These are phyloP conservation scores for Idaea dimidiata DNA, from an alignment of 2,888 invertebrate genomes.

Conservation along the genomic window DNA sequence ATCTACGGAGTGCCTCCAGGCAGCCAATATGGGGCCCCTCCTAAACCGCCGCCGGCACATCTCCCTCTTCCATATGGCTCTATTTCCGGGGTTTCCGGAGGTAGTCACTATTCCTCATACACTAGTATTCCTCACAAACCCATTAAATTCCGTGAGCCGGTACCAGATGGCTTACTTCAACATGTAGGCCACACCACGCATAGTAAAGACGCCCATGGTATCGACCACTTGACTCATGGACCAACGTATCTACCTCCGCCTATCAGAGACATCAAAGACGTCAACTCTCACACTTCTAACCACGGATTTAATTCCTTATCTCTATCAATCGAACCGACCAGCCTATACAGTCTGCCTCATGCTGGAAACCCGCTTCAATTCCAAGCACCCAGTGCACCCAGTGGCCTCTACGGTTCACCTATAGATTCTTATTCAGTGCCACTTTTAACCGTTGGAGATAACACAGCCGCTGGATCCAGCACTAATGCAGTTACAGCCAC, in stretches of 20 bases:
- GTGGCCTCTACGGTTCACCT: constrained; percentile 64
- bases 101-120: constrained; percentile 49
- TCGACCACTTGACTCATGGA: constrained; percentile 74
- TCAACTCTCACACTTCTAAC: constrained; percentile 48
- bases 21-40: constrained; percentile 71
- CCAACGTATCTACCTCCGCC: constrained; percentile 84
- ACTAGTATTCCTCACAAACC: constrained; percentile 81
- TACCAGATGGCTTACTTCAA: constrained; percentile 85
- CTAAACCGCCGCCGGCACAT: constrained; percentile 49
- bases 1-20: constrained; percentile 82
- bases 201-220: constrained; percentile 81
- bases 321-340: constrained; percentile 73
- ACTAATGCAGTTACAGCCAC: constrained; percentile 62
- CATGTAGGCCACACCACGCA: constrained; percentile 83
- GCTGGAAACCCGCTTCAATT: constrained; percentile 70
- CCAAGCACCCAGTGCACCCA: constrained; percentile 50
- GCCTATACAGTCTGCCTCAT: constrained; percentile 76
- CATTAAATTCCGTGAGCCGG: constrained; percentile 86
- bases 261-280: constrained; percentile 79
- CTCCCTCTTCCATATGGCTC: constrained; percentile 69
- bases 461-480: constrained; percentile 70
- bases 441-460: constrained; percentile 71
- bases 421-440: constrained; percentile 78
- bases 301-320: constrained; percentile 52
- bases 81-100: constrained; percentile 60